Base-by-base conservation (phyloP, 1,140 invertebrate genomes). In the Lepidostoma basale region DNA sequence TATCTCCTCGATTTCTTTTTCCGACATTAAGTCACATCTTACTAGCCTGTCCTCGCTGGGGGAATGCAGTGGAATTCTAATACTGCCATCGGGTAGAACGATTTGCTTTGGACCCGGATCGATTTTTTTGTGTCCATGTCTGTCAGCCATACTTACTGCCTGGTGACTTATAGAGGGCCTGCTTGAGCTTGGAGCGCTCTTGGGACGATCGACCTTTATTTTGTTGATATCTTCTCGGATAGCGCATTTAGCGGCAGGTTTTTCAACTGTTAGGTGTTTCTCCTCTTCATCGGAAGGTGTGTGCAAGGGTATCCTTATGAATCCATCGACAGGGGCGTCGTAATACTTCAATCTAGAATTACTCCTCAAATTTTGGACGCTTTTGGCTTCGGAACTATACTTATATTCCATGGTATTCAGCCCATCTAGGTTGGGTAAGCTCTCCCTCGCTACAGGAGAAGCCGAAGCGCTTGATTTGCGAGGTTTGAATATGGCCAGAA, bases 221-320 rank as follows among this genome's bases (percentile, higher is more conserved):
- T 73, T 63, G 25, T 62, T 39, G 16, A 52, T 3, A 16, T 69
- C 71, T 36, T 73, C 71, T 3, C 42, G 36, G 9, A 63, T 18
- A 20, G 20, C 59, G 20, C 10, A 30, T 60, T 67, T 73, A 18
- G 33, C 59, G 30, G 28, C 26, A 4, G 62, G 25, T 42, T 62
- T 72, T 56, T 68, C 70, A 20, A 14, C 47, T 36, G 30, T 42
- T 8, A 73, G 25, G 20, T 40, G 59, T 36, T 73, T 76, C 62
- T 84, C 77, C 44, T 85, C 81, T 67, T 88, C 87, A 67, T 88
- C 86, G 0, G 87, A 86, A n/a, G 88, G 88, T 6, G 88, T 88
- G 56, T 87, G 87, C 39, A 89, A 74, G 2, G 88, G 88, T 72
- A 89, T 89, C 58, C 87, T 83, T 39, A 89, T 87, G 62, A 84